These are phyloP conservation scores for Malacosoma neustria DNA, from an alignment of 2,888 invertebrate genomes.

Conservation along the genomic window DNA sequence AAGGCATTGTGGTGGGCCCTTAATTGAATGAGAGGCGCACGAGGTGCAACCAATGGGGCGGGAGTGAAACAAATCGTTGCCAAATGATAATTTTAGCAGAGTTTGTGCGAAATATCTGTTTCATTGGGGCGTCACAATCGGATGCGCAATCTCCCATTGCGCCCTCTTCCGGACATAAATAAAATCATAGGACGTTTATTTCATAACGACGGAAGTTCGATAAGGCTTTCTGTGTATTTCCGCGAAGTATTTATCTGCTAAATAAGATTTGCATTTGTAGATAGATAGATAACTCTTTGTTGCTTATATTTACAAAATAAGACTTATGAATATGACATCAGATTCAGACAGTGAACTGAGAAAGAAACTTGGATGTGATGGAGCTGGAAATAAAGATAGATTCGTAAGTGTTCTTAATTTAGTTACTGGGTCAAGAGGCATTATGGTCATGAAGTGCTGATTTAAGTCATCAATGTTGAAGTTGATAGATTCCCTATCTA, in stretches of 20 bases:
- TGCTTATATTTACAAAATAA: too few species aligned
- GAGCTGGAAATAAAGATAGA: too few species aligned
- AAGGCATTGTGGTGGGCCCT: slow-evolving; percentile 5
- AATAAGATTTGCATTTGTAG: slow-evolving; percentile 1
- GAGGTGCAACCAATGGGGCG: slow-evolving; percentile 32
- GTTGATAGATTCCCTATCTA: too few species aligned
- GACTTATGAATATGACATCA: too few species aligned
- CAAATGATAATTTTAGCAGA: slow-evolving; percentile 50
- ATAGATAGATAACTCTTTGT: too few species aligned
- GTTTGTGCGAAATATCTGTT: slow-evolving; percentile 53
- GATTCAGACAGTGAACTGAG: too few species aligned
- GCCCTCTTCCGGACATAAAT: slow-evolving; percentile 63
- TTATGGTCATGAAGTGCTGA: too few species aligned
- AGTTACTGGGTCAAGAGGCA: too few species aligned
- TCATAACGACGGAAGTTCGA: slow-evolving; percentile 61
- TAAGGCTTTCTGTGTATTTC: slow-evolving; percentile 44
- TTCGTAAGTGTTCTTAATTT: too few species aligned
- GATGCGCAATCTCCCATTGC: slow-evolving; percentile 47
- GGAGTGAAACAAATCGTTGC: slow-evolving; percentile 48
- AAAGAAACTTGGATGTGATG: not conserved
- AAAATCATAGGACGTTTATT: slow-evolving; percentile 58
- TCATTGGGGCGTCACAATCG: slow-evolving; percentile 53
- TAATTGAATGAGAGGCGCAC: slow-evolving; percentile 31
- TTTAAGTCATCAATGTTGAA: too few species aligned
- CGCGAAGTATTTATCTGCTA: slow-evolving; percentile 18